These are phyloP conservation scores for Epinotia brunnichana DNA, from an alignment of 2,888 invertebrate genomes.

Conservation along the genomic window DNA sequence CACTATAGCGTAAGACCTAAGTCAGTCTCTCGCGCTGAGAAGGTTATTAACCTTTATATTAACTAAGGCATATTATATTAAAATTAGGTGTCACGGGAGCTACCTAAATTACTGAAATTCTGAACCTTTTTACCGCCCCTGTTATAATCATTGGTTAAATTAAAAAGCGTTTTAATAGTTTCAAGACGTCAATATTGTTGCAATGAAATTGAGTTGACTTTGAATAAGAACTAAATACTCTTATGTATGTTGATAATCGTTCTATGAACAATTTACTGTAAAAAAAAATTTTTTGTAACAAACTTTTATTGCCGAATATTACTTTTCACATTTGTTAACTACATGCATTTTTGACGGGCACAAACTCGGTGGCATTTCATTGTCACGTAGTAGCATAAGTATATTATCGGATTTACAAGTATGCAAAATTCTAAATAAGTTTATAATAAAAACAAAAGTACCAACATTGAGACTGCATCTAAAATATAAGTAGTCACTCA, in stretches of 20 bases:
- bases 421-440: too few relatives aligned
- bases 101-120: neutral
- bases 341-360: too few relatives aligned
- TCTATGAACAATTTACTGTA: neutral
- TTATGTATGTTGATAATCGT: neutral
- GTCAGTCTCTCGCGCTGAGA: conserved; percentile 21
- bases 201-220: too few relatives aligned
- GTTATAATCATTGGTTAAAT: neutral
- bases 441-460: too few relatives aligned
- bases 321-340: too few relatives aligned
- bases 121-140: neutral
- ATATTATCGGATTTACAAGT: too few relatives aligned
- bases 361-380: too few relatives aligned
- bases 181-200: neutral
- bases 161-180: neutral
- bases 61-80: conserved; percentile 30
- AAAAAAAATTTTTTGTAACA: too few relatives aligned
- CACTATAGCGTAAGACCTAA: conserved; percentile 27
- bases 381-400: too few relatives aligned
- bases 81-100: conserved; percentile 7
- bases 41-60: neutral
- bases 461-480: too few relatives aligned
- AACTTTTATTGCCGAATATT: too few relatives aligned
- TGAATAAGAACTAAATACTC: neutral
- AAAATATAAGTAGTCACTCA: neutral